A percentile compares a stretch with the other conserved stretches of the same genome.
These are phyloP conservation scores for Meriones psammophilus DNA, from an alignment of 2,797 vertebrate genomes.

Conservation along the genomic window DNA sequence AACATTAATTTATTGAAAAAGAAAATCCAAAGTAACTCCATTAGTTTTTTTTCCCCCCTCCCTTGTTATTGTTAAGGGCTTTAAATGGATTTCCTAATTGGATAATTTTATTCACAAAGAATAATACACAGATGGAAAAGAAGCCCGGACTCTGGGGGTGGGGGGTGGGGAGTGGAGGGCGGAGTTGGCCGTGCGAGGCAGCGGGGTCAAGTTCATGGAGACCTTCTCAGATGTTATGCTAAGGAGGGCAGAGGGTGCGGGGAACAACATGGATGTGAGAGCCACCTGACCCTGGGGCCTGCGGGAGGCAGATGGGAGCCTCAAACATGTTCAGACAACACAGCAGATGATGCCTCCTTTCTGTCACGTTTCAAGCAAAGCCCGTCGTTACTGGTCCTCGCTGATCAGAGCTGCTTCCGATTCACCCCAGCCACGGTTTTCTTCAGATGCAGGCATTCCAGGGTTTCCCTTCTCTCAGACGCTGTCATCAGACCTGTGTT, in stretches of 20 bases:
- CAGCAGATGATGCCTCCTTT: accelerated
- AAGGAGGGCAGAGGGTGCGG: not conserved
- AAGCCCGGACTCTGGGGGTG: conserved; percentile 60
- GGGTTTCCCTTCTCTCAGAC: not conserved
- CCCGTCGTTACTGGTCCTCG: not conserved
- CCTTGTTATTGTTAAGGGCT: conserved; percentile 80
- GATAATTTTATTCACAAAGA: conserved; percentile 83
- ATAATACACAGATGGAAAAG: conserved; percentile 86
- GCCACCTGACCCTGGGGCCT: not conserved
- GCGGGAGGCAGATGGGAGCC: not conserved
- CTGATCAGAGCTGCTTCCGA: accelerated
- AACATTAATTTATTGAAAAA: conserved; percentile 71
- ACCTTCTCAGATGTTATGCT: conserved; percentile 19
- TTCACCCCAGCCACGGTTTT: not conserved
- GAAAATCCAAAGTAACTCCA: conserved; percentile 80
- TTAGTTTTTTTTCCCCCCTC: conserved; percentile 77
- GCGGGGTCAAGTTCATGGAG: conserved; percentile 66
- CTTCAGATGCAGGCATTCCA: not conserved
- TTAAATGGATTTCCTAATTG: conserved; percentile 84
- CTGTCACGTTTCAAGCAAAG: not conserved
- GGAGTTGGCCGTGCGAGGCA: not conserved
- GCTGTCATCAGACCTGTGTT: accelerated
- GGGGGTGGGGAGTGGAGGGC: not conserved
- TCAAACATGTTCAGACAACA: not conserved
- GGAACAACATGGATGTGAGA: not conserved